Conservation (phyloP, 2,888 invertebrate species). For the Parnassius glacialis region DNA sequence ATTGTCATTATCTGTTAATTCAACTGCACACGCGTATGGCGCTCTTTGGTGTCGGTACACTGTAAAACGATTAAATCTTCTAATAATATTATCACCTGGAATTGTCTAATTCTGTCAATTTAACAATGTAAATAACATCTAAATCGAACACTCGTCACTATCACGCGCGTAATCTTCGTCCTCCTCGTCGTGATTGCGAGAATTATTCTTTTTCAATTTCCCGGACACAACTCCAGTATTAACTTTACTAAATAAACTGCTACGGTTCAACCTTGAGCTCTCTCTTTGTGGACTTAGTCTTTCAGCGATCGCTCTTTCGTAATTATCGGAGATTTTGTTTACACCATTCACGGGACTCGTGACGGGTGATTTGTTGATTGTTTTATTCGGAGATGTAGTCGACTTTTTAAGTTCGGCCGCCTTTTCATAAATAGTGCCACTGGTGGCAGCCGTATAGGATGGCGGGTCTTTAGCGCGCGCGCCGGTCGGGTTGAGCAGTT, state of each 20-base stretch:
- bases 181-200: slow-evolving; percentile 58
- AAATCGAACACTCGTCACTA: slow-evolving; percentile 84
- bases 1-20: slow-evolving; percentile 28
- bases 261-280: slow-evolving; percentile 57
- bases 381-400: slow-evolving; percentile 53
- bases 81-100: slow-evolving; percentile 34
- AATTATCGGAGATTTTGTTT: slow-evolving; percentile 76
- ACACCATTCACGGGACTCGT: slow-evolving; percentile 68
- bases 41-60: slow-evolving; percentile 67
- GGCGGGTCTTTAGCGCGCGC: slow-evolving; percentile 67
- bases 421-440: slow-evolving; percentile 55
- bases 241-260: slow-evolving; percentile 69
- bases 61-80: slow-evolving; percentile 38
- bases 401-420: slow-evolving; percentile 35
- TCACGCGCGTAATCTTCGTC: slow-evolving; percentile 79
- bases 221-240: slow-evolving; percentile 69
- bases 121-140: slow-evolving; percentile 36
- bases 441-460: slow-evolving; percentile 63
- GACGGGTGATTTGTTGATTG: slow-evolving; percentile 47
- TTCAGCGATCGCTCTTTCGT: slow-evolving; percentile 71
- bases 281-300: slow-evolving; percentile 66
- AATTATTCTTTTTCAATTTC: slow-evolving; percentile 53
- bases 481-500: slow-evolving; percentile 56
- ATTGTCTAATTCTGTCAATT: slow-evolving; percentile 37
- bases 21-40: slow-evolving; percentile 46